Percentiles rank a stretch among this genome's conserved stretches.
Evolutionary conservation across 2,888 invertebrate species (phyloP).

Genomic region (Incurvaria masculella): DNA sequence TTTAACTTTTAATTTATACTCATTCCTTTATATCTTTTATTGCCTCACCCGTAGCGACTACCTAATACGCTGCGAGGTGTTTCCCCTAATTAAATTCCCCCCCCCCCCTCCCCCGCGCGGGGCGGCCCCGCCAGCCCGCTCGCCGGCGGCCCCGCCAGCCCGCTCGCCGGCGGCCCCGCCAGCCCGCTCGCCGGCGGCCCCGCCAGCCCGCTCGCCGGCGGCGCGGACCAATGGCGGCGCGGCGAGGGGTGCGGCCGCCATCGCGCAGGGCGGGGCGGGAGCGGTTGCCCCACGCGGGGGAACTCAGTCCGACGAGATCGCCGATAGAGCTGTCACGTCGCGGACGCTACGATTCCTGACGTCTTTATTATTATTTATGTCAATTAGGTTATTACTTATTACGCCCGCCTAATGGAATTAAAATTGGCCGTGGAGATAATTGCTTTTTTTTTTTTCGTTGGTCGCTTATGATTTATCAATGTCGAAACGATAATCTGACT

Average conservation of each 20-base stretch:
- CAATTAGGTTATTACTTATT: slow-evolving; percentile 57
- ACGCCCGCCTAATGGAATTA: slow-evolving; percentile 49
- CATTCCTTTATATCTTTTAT: slow-evolving; percentile 59
- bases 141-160: too few species aligned
- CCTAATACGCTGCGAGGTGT: slow-evolving; percentile 56
- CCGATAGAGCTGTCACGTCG: slow-evolving; percentile 55
- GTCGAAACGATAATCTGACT: slow-evolving; percentile 49
- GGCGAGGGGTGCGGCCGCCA: slow-evolving; percentile 20
- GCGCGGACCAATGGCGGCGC: slow-evolving; percentile 4
- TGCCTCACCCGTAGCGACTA: slow-evolving; percentile 55
- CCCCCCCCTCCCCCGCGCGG: slow-evolving; percentile 25
- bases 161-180: slow-evolving; percentile 24
- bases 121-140: slow-evolving; percentile 23
- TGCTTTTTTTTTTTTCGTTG: slow-evolving; percentile 32
- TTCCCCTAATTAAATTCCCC: slow-evolving; percentile 58
- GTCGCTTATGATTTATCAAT: slow-evolving; percentile 54
- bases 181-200: slow-evolving; percentile 26
- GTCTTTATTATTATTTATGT: slow-evolving; percentile 58
- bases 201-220: slow-evolving; percentile 10
- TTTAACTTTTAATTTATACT: slow-evolving; percentile 59
- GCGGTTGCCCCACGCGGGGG: neutral
- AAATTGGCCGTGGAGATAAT: slow-evolving; percentile 55
- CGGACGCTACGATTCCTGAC: slow-evolving; percentile 52
- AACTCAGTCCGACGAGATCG: slow-evolving; percentile 41
- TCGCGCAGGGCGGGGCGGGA: slow-evolving; percentile 23